Conservation (phyloP, 2,888 invertebrate species). For the Leucania comma region DNA sequence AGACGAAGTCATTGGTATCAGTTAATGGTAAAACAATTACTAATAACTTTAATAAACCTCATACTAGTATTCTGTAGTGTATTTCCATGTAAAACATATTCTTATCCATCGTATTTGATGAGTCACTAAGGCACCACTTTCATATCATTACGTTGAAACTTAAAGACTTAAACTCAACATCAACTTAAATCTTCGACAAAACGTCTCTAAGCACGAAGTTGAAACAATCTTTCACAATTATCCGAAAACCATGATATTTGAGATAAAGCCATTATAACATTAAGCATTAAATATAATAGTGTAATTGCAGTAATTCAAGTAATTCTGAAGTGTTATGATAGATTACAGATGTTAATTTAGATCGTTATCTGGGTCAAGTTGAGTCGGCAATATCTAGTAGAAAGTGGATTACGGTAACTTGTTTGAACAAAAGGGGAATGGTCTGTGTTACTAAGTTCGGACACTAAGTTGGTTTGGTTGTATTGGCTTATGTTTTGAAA, state of each 20-base stretch:
- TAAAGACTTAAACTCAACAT: conserved; percentile 16
- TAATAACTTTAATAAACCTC: background rate
- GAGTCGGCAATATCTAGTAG: conserved; percentile 61
- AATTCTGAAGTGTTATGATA: conserved; percentile 54
- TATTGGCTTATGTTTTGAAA: background rate
- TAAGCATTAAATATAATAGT: conserved; percentile 46
- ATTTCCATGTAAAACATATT: conserved; percentile 4
- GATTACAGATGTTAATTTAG: conserved; percentile 64
- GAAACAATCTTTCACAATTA: conserved; percentile 22
- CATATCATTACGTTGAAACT: conserved; percentile 1
- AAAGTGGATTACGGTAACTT: conserved; percentile 66
- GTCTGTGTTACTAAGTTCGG: conserved; percentile 18
- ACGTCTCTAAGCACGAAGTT: background rate
- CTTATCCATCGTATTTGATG: background rate
- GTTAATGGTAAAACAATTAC: background rate
- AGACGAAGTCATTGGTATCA: no score
- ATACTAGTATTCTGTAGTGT: background rate
- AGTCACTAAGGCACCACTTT: conserved; percentile 24
- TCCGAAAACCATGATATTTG: conserved; percentile 13
- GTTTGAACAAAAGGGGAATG: conserved; percentile 57
- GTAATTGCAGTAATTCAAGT: conserved; percentile 42
- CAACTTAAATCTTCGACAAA: background rate
- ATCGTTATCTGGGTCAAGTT: conserved; percentile 66
- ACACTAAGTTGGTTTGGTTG: conserved; percentile 17
- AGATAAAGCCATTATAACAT: conserved; percentile 38